Base-by-base conservation (phyloP, 2,888 invertebrate genomes). In the Phasia obesa region DNA sequence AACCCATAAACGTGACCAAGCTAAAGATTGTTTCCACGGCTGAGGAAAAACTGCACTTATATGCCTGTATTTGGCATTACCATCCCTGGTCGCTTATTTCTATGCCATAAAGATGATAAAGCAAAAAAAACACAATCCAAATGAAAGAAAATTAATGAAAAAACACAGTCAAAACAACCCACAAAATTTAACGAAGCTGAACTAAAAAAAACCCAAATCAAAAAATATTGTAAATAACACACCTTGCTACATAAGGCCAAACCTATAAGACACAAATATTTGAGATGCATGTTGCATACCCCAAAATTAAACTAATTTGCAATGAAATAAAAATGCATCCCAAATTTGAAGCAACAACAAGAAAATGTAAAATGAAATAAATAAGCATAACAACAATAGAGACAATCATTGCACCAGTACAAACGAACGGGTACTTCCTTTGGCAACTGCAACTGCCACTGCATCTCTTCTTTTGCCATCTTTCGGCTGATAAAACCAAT, bases 211-310 rank as follows among this genome's bases (percentile, higher is more conserved):
- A 47, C 4, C n/a, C 35, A n/a, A 65, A 67, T 17, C 4, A 38
- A 51, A 85, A 79, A 84, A 86, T 84, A 86, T 85, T 86, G 82
- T 79, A 83, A 83, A 86, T 84, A 74, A 59, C 67, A 81, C 79
- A 79, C 81, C 78, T 67, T 74, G 75, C 86, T 67, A 83, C 83
- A 84, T 62, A 47, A 80, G 62, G 80, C 80, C 75, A 75, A 75
- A 75, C 80, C 80, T 64, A 69, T 62, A 81, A 69, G 74, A 49
- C 75, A 75, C 55, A 67, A 74, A 81, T 75, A 75, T 64, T 69
- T 81, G 51, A 55, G 75, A 80, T 75, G 75, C 74, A 75, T 79
- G 65, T 67, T 73, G 79, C 73, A 73, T 79, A 79, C 79, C 73
- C 73, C 79, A 73, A 73, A 79, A 79, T 79, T 67, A 79, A 79